A percentile compares a stretch with the other conserved stretches of the same genome.
phyloP scores from a whole-genome alignment of 2,113 vertebrate genomes.

The Nerophis ophidion region DNA sequence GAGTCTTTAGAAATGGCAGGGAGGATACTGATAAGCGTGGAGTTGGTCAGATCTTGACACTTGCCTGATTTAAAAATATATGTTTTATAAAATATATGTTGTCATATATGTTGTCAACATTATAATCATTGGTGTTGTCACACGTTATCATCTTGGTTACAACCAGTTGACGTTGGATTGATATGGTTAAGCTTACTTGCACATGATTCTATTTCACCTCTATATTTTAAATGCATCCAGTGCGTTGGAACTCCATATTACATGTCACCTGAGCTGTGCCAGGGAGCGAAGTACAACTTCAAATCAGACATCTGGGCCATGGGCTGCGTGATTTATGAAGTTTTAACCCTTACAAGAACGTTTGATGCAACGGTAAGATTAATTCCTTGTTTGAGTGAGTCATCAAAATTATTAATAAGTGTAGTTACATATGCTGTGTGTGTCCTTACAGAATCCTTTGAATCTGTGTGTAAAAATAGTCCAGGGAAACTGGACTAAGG shows the following conservation, averaged over 20 bases:
- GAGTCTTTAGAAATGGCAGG: too few relatives aligned
- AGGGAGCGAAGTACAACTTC: slow-evolving; percentile 95
- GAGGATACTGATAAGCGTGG: too few relatives aligned
- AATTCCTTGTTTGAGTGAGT: neutral
- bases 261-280: slow-evolving; percentile 97
- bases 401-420: neutral
- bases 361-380: slow-evolving; percentile 93
- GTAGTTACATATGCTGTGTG: neutral
- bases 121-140: too few relatives aligned
- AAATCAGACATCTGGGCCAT: slow-evolving; percentile 99
- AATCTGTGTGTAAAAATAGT: slow-evolving; percentile 99
- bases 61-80: too few relatives aligned
- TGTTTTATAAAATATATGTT: too few relatives aligned
- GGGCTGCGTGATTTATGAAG: slow-evolving; percentile 92
- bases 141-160: too few relatives aligned
- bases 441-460: slow-evolving; percentile 83
- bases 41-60: too few relatives aligned
- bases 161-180: neutral
- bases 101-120: too few relatives aligned
- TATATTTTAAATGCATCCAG: slow-evolving; percentile 56
- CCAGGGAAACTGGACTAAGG: slow-evolving; percentile 94
- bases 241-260: slow-evolving; percentile 97
- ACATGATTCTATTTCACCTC: neutral
- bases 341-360: slow-evolving; percentile 91
- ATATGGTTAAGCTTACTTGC: neutral